A percentile compares a stretch with the other conserved stretches of the same genome.
These are phyloP conservation scores for Chaetodon trifascialis DNA, from an alignment of 2,113 vertebrate species.

Conservation along the genomic window DNA sequence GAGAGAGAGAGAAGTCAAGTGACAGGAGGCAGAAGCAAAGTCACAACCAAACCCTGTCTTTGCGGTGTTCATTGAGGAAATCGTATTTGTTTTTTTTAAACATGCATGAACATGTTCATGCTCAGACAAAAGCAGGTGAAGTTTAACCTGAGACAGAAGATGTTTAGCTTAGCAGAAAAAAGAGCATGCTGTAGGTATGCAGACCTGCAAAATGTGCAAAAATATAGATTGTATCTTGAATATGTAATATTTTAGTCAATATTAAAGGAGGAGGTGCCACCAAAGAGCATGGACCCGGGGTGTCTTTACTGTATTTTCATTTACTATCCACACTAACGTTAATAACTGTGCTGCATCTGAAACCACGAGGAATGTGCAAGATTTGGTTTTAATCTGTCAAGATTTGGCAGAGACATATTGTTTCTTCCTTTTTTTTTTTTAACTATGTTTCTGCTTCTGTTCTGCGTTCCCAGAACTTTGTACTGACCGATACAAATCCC, in stretches of 20 bases:
- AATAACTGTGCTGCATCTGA: not conserved
- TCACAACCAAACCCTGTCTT: not conserved
- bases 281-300: too few species aligned
- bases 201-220: not conserved
- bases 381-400: not conserved
- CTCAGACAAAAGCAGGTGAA: not conserved
- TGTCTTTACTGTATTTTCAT: not conserved
- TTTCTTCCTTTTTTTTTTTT: not conserved
- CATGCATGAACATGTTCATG: not conserved
- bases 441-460: not conserved
- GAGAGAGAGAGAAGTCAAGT: not conserved
- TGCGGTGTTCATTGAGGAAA: constrained; percentile 1
- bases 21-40: not conserved
- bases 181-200: not conserved
- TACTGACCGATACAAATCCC: too few species aligned
- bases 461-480: not conserved
- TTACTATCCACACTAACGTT: not conserved
- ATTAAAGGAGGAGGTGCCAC: too few species aligned
- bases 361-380: not conserved
- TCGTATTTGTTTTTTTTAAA: not conserved
- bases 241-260: too few species aligned
- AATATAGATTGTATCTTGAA: too few species aligned
- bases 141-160: not conserved
- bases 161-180: not conserved
- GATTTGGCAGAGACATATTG: not conserved